Conservation (phyloP, 2,113 vertebrate genomes). For the Chaenogobius annularis region DNA sequence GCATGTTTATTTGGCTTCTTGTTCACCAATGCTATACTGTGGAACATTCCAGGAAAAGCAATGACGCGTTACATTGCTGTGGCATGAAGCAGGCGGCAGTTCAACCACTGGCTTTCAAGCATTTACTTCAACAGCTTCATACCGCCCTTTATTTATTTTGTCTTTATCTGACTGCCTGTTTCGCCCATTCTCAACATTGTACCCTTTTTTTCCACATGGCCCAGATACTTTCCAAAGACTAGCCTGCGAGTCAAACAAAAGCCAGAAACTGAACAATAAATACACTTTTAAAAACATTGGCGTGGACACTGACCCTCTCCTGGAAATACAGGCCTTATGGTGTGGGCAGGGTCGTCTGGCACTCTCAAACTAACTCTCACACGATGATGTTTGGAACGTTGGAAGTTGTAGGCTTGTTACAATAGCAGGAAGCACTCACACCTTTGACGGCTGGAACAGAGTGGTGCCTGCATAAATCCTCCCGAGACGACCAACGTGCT, state of each 20-base stretch:
- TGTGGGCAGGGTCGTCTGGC: conserved; percentile 13
- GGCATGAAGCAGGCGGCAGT: no score
- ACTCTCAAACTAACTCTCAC: conserved; percentile 19
- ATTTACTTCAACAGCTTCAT: not conserved
- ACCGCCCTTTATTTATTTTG: not conserved
- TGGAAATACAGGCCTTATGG: conserved; percentile 28
- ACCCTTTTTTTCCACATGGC: not conserved
- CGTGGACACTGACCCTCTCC: conserved; percentile 19
- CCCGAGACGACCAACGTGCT: conserved; percentile 34
- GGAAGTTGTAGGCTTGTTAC: conserved; percentile 37
- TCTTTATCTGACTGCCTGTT: not conserved
- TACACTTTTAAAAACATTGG: not conserved
- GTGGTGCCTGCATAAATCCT: conserved; percentile 13
- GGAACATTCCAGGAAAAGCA: not conserved
- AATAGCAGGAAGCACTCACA: conserved; percentile 57
- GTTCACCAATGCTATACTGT: not conserved
- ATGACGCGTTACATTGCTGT: no score
- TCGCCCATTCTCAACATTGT: not conserved
- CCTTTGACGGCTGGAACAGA: conserved; percentile 25
- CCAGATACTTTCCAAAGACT: not conserved
- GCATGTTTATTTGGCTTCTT: no score
- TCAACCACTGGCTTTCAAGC: not conserved
- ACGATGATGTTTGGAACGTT: conserved; percentile 21
- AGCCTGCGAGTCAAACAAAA: not conserved
- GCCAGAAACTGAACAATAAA: conserved; percentile 5